These are phyloP conservation scores for Datnioides undecimradiatus DNA, from an alignment of 2,113 vertebrate species.

Conservation along the genomic window DNA sequence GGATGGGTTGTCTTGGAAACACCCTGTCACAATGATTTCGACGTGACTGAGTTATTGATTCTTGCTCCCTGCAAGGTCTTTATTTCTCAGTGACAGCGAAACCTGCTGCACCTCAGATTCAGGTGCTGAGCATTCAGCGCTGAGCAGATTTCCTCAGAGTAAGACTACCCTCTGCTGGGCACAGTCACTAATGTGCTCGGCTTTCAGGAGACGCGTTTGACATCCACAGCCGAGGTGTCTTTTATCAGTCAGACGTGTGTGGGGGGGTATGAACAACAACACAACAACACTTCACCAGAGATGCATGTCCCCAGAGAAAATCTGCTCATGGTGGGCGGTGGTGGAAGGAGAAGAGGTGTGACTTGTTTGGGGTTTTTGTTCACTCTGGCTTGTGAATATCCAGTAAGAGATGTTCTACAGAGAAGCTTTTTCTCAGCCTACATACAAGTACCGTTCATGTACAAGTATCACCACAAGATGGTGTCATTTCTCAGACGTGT, in stretches of 20 bases:
- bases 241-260: background rate
- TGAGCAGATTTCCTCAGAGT: slow-evolving; percentile 7
- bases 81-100: slow-evolving; percentile 6
- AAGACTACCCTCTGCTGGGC: slow-evolving; percentile 76
- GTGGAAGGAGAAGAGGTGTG: background rate
- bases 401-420: background rate
- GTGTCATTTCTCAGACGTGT: slow-evolving; percentile 47
- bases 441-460: slow-evolving; percentile 5
- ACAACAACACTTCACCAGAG: background rate
- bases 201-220: slow-evolving; percentile 1
- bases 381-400: background rate
- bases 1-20: background rate
- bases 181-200: background rate
- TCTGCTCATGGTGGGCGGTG: background rate
- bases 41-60: background rate
- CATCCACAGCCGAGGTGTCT: background rate
- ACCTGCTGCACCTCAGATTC: slow-evolving; percentile 8
- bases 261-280: background rate
- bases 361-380: background rate
- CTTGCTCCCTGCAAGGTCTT: slow-evolving; percentile 6
- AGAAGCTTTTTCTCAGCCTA: background rate
- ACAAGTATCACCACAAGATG: slow-evolving; percentile 66
- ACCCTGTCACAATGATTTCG: background rate
- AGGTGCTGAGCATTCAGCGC: slow-evolving; percentile 3
- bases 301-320: background rate